Conservation (phyloP, 37 sponge, comb jelly and placozoan species). For the Theonella swinhoei region DNA sequence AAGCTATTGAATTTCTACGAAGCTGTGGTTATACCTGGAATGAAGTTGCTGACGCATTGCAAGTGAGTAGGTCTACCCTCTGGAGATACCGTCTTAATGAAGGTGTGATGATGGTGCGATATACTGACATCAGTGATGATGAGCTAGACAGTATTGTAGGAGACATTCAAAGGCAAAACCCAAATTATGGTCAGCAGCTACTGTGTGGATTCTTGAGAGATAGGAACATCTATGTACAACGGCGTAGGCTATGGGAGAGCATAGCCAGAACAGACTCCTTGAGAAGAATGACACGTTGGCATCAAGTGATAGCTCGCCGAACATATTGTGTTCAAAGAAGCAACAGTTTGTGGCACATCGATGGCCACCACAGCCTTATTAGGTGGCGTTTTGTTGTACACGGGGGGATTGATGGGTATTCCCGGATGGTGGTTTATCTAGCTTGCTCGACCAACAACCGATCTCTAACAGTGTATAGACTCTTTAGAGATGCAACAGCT, state of each 20-base stretch:
- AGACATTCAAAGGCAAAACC: not conserved
- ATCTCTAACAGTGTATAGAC: conserved; percentile 33
- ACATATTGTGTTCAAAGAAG: too few species aligned
- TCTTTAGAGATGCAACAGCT: conserved; percentile 11
- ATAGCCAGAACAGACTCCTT: not conserved
- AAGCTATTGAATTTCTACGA: too few species aligned
- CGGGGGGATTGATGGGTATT: conserved; percentile 43
- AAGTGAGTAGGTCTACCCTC: not conserved
- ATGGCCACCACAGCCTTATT: conserved; percentile 56
- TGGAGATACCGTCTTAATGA: too few species aligned
- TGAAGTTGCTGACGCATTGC: not conserved
- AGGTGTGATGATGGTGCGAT: too few species aligned
- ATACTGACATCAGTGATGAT: too few species aligned
- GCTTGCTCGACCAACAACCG: conserved; percentile 34
- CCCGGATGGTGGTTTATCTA: conserved; percentile 22
- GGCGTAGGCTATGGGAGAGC: conserved; percentile 30
- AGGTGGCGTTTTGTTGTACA: conserved; percentile 42
- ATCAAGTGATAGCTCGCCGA: too few species aligned
- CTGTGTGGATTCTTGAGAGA: conserved; percentile 15
- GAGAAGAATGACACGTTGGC: conserved; percentile 10
- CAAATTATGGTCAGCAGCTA: conserved; percentile 15
- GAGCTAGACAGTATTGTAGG: conserved; percentile 1
- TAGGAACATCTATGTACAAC: conserved; percentile 15
- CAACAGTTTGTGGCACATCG: conserved; percentile 39
- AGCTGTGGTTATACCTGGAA: not conserved